Evolutionary conservation across 2,888 invertebrate species (phyloP).

Genomic region (Cerastis rubricosa): DNA sequence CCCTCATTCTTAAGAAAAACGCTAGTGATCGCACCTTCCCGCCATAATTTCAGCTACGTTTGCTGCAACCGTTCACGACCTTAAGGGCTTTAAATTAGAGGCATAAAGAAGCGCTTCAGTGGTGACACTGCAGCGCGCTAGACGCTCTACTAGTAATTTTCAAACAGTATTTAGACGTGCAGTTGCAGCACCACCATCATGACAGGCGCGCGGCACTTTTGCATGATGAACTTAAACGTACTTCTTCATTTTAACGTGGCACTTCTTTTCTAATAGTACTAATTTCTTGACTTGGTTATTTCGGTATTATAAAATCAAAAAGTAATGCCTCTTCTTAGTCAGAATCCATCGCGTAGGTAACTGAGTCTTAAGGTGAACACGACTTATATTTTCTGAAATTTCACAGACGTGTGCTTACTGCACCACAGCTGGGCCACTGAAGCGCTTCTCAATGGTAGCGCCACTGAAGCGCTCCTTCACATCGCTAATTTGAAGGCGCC

Average conservation of each 20-base stretch:
- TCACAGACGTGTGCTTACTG: no score
- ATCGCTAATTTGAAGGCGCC: no score
- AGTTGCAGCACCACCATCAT: neutral
- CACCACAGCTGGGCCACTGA: no score
- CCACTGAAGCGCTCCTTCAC: no score
- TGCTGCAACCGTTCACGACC: neutral
- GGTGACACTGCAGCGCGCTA: neutral
- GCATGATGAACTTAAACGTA: neutral
- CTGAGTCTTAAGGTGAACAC: no score
- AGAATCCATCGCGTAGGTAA: no score
- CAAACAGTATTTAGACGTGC: neutral
- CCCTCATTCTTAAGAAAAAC: constrained; percentile 54
- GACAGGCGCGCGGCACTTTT: neutral
- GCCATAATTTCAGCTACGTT: constrained; percentile 9
- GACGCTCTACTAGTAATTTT: neutral
- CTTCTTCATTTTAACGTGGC: neutral
- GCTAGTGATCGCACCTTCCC: constrained; percentile 2
- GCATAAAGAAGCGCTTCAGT: neutral
- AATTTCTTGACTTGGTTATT: no score
- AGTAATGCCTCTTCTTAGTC: no score
- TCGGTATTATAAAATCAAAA: no score
- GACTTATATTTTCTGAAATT: no score
- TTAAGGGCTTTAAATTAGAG: neutral
- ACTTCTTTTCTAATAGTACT: neutral
- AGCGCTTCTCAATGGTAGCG: no score